phyloP scores from a whole-genome alignment of 64 coral and sea anemone genomes.

The Stichodactyla mertensii region DNA sequence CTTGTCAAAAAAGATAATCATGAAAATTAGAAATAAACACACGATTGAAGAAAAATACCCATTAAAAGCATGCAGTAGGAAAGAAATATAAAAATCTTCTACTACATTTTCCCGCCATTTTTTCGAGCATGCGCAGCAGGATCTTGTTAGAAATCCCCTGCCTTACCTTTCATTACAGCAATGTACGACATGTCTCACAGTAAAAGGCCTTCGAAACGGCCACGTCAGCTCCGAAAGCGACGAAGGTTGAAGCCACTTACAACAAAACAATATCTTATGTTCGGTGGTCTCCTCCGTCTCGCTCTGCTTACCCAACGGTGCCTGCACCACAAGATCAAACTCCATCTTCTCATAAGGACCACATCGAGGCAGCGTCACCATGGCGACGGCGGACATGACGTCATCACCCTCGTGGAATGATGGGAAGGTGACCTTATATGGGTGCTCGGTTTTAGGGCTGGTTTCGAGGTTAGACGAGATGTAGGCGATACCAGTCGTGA shows the following conservation, averaged over 20 bases:
- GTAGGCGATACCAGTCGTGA: slow-evolving; percentile 23
- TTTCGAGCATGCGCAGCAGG: neutral
- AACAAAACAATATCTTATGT: slow-evolving; percentile 39
- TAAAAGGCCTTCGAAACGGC: slow-evolving; percentile 64
- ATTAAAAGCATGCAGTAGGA: neutral
- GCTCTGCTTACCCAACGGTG: slow-evolving; percentile 69
- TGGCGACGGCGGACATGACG: slow-evolving; percentile 39
- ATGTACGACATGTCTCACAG: slow-evolving; percentile 57
- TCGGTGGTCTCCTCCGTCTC: slow-evolving; percentile 49
- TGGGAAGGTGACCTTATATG: slow-evolving; percentile 50
- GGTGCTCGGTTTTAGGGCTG: slow-evolving; percentile 28
- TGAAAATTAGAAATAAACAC: neutral
- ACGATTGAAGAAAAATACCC: neutral
- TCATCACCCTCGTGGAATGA: slow-evolving; percentile 39
- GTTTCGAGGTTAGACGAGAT: slow-evolving; percentile 57
- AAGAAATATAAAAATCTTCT: too few species aligned
- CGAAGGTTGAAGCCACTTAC: slow-evolving; percentile 72
- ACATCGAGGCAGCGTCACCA: slow-evolving; percentile 64
- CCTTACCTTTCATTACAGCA: slow-evolving; percentile 66
- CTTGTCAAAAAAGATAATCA: too few species aligned
- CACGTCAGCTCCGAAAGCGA: slow-evolving; percentile 41
- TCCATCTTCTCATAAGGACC: slow-evolving; percentile 75
- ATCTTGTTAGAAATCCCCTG: neutral
- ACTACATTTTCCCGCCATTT: neutral
- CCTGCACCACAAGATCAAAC: slow-evolving; percentile 59